phyloP scores from a whole-genome alignment of 2,113 vertebrate genomes.

The Halichoerus grypus region DNA sequence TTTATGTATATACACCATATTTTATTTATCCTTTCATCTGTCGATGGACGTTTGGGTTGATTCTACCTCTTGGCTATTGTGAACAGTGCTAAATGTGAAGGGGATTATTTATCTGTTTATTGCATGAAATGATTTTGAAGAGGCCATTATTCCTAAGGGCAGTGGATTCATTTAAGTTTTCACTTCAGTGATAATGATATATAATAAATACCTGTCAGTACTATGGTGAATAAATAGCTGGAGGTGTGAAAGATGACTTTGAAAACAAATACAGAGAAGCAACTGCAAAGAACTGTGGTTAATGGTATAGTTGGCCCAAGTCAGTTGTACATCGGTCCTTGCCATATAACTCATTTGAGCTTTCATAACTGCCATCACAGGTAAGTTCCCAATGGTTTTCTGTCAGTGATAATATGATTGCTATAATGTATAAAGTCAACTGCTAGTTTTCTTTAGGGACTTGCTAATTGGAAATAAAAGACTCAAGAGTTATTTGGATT shows the following conservation, averaged over 20 bases:
- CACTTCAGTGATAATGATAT: background rate
- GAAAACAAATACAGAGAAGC: background rate
- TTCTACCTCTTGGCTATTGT: background rate
- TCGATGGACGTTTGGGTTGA: background rate
- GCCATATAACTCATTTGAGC: background rate
- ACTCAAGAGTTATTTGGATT: background rate
- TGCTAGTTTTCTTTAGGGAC: conserved; percentile 15
- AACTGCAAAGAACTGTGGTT: background rate
- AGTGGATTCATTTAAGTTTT: conserved; percentile 39
- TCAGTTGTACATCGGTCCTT: background rate
- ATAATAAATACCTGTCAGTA: background rate
- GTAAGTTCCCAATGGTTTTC: background rate
- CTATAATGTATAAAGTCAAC: background rate
- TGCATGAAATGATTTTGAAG: background rate
- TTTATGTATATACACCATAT: background rate
- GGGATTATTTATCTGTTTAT: background rate
- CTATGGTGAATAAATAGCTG: background rate
- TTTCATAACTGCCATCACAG: background rate
- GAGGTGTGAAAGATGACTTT: background rate
- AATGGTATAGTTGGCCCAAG: background rate
- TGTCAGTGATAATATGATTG: background rate
- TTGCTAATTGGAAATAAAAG: background rate
- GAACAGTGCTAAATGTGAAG: background rate
- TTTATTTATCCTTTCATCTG: background rate
- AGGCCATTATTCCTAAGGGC: background rate